A percentile compares a stretch with the other conserved stretches of the same genome.
Evolutionary conservation across 2,113 vertebrate genomes (phyloP).

Genomic region (Nestor notabilis): DNA sequence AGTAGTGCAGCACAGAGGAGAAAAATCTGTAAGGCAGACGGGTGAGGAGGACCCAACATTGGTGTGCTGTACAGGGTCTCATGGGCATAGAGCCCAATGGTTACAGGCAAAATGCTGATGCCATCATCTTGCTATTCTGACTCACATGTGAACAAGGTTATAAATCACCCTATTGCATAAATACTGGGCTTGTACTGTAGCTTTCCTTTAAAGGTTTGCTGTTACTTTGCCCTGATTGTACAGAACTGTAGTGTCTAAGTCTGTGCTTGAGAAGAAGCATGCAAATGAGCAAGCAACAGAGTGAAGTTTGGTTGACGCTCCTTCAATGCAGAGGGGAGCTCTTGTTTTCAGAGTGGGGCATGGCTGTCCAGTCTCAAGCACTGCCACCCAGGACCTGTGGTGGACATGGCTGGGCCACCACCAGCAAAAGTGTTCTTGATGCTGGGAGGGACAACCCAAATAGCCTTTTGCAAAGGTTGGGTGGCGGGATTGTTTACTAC

Average conservation of each 20-base stretch:
- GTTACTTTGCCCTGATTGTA: not conserved
- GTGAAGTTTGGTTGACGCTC: not conserved
- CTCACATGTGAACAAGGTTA: not conserved
- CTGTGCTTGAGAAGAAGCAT: not conserved
- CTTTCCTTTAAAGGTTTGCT: not conserved
- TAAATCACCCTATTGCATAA: not conserved
- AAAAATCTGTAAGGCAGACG: not conserved
- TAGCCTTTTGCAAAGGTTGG: not conserved
- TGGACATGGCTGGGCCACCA: not conserved
- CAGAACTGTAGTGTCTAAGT: not conserved
- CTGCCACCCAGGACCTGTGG: not conserved
- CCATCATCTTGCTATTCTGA: not conserved
- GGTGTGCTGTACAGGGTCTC: not conserved
- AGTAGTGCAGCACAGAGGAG: not conserved
- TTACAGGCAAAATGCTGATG: not conserved
- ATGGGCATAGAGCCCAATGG: fast-evolving
- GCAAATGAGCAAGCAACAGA: not conserved
- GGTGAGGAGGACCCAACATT: not conserved
- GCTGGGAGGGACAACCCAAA: not conserved
- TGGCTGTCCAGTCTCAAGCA: not conserved
- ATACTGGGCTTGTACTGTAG: not conserved
- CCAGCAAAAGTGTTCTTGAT: not conserved
- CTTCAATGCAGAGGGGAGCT: not conserved
- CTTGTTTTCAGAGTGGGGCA: not conserved
- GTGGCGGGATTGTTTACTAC: not conserved